Conservation (phyloP, 2,797 vertebrate species). For the Uromys caudimaculatus region DNA sequence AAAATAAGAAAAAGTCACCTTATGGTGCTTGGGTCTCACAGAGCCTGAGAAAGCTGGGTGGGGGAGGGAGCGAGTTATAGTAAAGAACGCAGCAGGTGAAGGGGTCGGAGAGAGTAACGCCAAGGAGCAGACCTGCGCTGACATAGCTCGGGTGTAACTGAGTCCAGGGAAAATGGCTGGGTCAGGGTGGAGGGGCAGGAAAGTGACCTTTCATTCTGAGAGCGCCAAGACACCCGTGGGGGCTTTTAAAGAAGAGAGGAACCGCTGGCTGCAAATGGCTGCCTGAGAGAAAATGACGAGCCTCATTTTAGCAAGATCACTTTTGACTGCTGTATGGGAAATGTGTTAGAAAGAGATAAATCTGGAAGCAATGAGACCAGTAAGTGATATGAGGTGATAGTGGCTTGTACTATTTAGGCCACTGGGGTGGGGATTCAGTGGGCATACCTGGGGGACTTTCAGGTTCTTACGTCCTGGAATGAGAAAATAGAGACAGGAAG, state of each 20-base stretch:
- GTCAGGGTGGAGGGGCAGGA: background rate
- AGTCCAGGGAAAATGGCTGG: background rate
- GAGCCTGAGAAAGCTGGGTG: conserved; percentile 10
- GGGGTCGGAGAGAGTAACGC: background rate
- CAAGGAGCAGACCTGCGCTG: background rate
- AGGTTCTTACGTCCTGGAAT: background rate
- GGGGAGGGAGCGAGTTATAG: background rate
- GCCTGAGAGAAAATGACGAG: background rate
- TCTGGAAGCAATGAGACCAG: conserved; percentile 25
- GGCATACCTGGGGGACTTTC: background rate
- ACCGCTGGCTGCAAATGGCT: background rate
- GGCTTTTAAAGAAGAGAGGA: conserved; percentile 35
- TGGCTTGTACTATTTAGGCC: background rate
- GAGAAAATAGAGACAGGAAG: background rate
- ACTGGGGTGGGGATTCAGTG: background rate
- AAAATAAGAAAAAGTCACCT: background rate
- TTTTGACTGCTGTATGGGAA: conserved; percentile 48
- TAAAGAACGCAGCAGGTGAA: background rate
- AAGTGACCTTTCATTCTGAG: conserved; percentile 23
- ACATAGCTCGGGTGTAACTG: background rate
- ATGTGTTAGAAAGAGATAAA: conserved; percentile 28
- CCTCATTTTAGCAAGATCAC: conserved; percentile 46
- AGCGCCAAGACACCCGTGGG: background rate
- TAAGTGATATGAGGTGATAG: background rate
- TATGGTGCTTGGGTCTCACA: background rate